These are phyloP conservation scores for Bombus difficillimus DNA, from an alignment of 1,140 invertebrate genomes.

Conservation along the genomic window DNA sequence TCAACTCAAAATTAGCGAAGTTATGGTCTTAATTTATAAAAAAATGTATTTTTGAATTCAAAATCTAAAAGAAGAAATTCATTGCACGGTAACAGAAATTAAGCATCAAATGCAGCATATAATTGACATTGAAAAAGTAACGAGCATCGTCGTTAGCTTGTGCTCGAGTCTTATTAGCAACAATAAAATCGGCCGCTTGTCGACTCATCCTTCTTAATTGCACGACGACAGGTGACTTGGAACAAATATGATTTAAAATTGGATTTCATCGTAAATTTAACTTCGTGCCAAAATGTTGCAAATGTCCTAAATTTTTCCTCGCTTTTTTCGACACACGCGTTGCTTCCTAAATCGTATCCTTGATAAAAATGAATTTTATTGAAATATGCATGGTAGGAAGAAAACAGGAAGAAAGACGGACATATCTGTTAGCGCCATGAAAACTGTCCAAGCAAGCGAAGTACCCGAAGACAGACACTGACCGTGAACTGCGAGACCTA, in stretches of 20 bases:
- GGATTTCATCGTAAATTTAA: constrained; percentile 44
- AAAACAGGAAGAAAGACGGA: constrained; percentile 69
- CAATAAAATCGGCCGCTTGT: constrained; percentile 29
- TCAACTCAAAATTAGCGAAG: neutral
- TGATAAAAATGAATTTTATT: constrained; percentile 11
- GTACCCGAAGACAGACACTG: constrained; percentile 76
- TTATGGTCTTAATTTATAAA: neutral
- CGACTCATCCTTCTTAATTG: constrained; percentile 44
- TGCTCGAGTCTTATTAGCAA: constrained; percentile 29
- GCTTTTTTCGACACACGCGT: no score
- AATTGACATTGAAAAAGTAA: constrained; percentile 19
- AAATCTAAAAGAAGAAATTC: neutral
- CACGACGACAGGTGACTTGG: constrained; percentile 41
- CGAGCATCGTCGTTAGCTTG: constrained; percentile 17
- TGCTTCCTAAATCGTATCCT: neutral
- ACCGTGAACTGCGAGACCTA: constrained; percentile 71
- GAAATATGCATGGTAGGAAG: neutral
- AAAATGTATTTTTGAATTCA: neutral
- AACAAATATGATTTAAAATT: constrained; percentile 60
- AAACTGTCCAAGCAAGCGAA: constrained; percentile 71
- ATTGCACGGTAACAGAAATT: neutral
- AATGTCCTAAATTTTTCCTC: constrained; percentile 5
- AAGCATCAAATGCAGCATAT: neutral
- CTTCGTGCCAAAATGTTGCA: constrained; percentile 43
- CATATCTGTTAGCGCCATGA: constrained; percentile 71